These are phyloP conservation scores for Dynastes tityus DNA, from an alignment of 2,888 invertebrate genomes.

Conservation along the genomic window DNA sequence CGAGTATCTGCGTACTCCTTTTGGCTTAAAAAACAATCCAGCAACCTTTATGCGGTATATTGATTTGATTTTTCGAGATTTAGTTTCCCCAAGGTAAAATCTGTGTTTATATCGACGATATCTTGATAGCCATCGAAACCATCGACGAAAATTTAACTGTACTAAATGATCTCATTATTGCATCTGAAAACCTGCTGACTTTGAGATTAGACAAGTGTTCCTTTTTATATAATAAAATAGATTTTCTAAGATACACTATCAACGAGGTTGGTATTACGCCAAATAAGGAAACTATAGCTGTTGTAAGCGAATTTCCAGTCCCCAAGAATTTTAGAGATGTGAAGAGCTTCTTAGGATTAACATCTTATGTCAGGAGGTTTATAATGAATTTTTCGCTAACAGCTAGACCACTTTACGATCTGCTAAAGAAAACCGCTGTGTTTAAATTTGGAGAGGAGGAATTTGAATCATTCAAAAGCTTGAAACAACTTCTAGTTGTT, in stretches of 20 bases:
- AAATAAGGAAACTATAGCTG: constrained; percentile 53
- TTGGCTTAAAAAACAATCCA: constrained; percentile 44
- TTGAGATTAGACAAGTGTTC: constrained; percentile 55
- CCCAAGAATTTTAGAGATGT: constrained; percentile 55
- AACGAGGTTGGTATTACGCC: constrained; percentile 54
- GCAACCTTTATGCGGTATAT: constrained; percentile 38
- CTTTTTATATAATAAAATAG: constrained; percentile 50
- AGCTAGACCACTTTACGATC: constrained; percentile 61
- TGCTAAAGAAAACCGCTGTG: constrained; percentile 55
- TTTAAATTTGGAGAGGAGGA: constrained; percentile 59
- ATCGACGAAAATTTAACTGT: constrained; percentile 44
- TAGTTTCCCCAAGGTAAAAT: constrained; percentile 38
- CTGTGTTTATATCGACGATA: constrained; percentile 50
- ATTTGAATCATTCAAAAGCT: constrained; percentile 53
- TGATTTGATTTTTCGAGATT: constrained; percentile 38
- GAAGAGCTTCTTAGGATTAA: constrained; percentile 59
- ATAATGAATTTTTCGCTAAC: constrained; percentile 56
- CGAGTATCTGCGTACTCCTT: constrained; percentile 42
- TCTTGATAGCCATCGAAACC: constrained; percentile 38
- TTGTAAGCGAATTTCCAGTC: constrained; percentile 57
- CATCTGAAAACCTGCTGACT: constrained; percentile 13
- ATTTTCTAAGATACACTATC: constrained; percentile 58
- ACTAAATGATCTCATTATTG: constrained; percentile 8
- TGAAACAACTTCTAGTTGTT: constrained; percentile 54
- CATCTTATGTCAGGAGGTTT: constrained; percentile 60